phyloP scores from a whole-genome alignment of 2,888 invertebrate genomes.

The Therioaphis trifolii region DNA sequence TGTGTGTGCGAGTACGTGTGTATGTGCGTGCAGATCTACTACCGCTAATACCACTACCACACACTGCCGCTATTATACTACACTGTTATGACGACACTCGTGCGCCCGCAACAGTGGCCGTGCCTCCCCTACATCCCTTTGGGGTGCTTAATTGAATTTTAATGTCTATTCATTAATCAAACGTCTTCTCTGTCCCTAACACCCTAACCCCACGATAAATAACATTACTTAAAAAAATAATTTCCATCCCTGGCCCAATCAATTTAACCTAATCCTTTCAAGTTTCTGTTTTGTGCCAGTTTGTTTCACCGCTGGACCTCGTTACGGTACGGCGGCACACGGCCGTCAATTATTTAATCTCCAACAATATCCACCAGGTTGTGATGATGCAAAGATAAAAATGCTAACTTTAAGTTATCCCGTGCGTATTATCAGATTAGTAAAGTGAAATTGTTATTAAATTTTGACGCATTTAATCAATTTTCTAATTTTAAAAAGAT shows the following conservation, averaged over 20 bases:
- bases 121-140: not conserved
- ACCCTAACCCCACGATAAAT: conserved; percentile 42
- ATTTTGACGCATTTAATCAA: too few relatives aligned
- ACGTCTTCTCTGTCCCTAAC: conserved; percentile 23
- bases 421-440: too few relatives aligned
- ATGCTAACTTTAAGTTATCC: not conserved
- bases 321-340: not conserved
- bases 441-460: too few relatives aligned
- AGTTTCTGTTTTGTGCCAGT: not conserved
- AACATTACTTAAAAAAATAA: conserved; percentile 28
- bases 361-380: not conserved
- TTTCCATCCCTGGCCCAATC: conserved; percentile 28
- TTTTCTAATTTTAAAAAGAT: too few relatives aligned
- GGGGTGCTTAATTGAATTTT: conserved; percentile 67
- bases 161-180: conserved; percentile 66
- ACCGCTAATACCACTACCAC: conserved; percentile 10
- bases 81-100: not conserved
- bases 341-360: not conserved
- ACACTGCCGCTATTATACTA: conserved; percentile 17
- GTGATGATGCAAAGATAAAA: not conserved
- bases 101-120: conserved; percentile 4
- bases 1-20: too few relatives aligned
- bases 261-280: conserved; percentile 8
- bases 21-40: not conserved
- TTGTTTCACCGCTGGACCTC: not conserved